Evolutionary conservation across 2,888 invertebrate genomes (phyloP).

Genomic region (Cheilosia variabilis): DNA sequence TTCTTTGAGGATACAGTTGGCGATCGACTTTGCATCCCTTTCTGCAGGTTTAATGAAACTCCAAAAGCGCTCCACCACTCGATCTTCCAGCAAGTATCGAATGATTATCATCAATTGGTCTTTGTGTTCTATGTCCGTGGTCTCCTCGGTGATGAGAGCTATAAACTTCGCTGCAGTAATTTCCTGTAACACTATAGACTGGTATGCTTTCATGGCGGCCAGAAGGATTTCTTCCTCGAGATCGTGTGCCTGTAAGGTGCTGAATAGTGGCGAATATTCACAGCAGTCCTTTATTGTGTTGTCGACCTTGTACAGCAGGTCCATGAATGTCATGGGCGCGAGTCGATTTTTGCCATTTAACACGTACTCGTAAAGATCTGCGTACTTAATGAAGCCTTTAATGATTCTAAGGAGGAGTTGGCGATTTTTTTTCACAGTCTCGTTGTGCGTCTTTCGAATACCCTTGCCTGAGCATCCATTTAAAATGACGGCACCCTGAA

Average conservation of each 20-base stretch:
- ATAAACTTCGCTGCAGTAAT: conserved; percentile 45
- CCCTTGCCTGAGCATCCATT: conserved; percentile 24
- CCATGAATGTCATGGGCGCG: conserved; percentile 26
- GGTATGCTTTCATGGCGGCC: conserved; percentile 44
- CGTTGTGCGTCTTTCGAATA: conserved; percentile 48
- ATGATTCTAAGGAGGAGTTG: conserved; percentile 28
- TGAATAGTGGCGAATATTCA: conserved; percentile 51
- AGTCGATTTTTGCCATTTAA: conserved; percentile 51
- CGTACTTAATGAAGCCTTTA: conserved; percentile 54
- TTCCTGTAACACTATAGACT: conserved; percentile 48
- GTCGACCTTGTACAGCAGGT: conserved; percentile 53
- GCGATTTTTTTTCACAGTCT: conserved; percentile 44
- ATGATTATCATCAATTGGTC: conserved; percentile 53
- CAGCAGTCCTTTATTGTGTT: conserved; percentile 42
- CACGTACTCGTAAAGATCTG: conserved; percentile 52
- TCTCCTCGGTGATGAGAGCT: conserved; percentile 63
- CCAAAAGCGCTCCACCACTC: conserved; percentile 66
- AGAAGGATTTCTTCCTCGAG: conserved; percentile 42
- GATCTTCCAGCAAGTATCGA: conserved; percentile 52
- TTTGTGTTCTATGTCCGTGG: conserved; percentile 53
- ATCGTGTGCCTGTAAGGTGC: conserved; percentile 17
- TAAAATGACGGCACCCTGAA: conserved; percentile 32
- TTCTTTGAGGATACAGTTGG: conserved; percentile 37
- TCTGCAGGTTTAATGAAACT: conserved; percentile 36
- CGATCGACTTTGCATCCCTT: conserved; percentile 15